Conservation (phyloP, 2,797 vertebrate genomes). For the Acrossocheilus wenchowensis region DNA sequence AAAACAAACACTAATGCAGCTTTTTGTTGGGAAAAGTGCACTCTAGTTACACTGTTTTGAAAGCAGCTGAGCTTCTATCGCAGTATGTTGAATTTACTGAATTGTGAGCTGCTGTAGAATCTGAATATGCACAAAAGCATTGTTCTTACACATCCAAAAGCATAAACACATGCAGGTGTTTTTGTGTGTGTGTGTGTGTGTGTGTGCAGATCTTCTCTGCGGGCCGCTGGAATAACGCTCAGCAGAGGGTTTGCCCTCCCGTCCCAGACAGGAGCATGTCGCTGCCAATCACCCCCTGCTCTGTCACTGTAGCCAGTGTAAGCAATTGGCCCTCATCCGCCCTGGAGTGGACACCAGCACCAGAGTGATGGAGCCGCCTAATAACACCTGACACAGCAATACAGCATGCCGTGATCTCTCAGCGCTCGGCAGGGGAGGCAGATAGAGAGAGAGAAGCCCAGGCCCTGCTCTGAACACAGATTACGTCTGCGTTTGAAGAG, state of each 20-base stretch:
- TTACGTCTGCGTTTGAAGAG: slow-evolving; percentile 53
- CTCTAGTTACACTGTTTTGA: background rate
- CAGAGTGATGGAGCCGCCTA: slow-evolving; percentile 80
- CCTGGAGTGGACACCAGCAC: slow-evolving; percentile 77
- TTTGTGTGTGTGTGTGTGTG: slow-evolving; percentile 8
- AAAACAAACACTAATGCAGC: background rate
- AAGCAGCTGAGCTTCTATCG: background rate
- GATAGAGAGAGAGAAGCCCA: slow-evolving; percentile 27
- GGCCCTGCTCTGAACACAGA: slow-evolving; percentile 46
- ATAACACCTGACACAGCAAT: slow-evolving; percentile 81
- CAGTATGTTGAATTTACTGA: background rate
- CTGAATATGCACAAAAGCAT: background rate
- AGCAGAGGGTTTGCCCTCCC: slow-evolving; percentile 16
- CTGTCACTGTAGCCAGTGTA: slow-evolving; percentile 26
- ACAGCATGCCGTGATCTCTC: slow-evolving; percentile 72
- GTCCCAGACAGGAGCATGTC: slow-evolving; percentile 34
- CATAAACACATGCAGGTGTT: slow-evolving; percentile 44
- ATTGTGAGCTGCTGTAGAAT: background rate
- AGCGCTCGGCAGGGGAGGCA: slow-evolving; percentile 23
- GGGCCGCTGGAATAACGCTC: slow-evolving; percentile 26
- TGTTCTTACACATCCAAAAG: background rate
- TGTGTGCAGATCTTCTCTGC: background rate
- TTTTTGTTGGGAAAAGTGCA: background rate
- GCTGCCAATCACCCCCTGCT: slow-evolving; percentile 41
- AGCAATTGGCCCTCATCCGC: slow-evolving; percentile 78